Base-by-base conservation (phyloP, 1,140 invertebrate genomes). In the Magallana angulata region DNA sequence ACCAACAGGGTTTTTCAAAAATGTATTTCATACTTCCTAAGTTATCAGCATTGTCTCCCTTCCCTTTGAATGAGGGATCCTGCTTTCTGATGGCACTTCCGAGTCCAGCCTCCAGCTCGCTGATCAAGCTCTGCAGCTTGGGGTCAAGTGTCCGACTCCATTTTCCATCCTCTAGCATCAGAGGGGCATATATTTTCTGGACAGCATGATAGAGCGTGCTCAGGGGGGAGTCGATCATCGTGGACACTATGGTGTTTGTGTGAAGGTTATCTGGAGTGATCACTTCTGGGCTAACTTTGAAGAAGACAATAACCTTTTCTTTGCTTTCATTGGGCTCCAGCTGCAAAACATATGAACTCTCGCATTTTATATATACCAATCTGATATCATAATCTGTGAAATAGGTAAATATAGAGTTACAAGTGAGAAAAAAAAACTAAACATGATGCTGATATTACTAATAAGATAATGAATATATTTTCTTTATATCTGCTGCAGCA, bases 161-260 rank as follows among this genome's bases (percentile, higher is more conserved):
- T 88, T 95, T 94, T n/a, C 95, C 94, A 93, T 95, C 94, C 90
- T 96, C 94, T 62, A 96, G 90, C 68, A 96, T 91, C 85, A 95
- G 56, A 30, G 94, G 94, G 14, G 93, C 93, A 90, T 93, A 94
- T 9, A 96, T 93, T 87, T 96, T 96, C 86, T 96, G 95, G 2
- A 96, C 91, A 76, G 95, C 91, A 92, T 96, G 95, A 90, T 96
- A 96, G 7, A 96, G 93, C 6, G 95, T 94, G 85, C 92, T 95
- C 0, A 96, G 90, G 7, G 96, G 96, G 7, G 96, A 96, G 85
- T 96, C 95, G 7, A 96, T 86, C 94, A 96, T 96, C 4, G 96
- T 96, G 1, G 95, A 95, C 1, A 96, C 94, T 89, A 95, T 94
- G 30, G 96, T 92, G 89, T 95, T 95, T 7, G 91, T 93, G 85